Evolutionary conservation across 2,797 vertebrate species (phyloP).

Genomic region (Calcarius lapponicus): DNA sequence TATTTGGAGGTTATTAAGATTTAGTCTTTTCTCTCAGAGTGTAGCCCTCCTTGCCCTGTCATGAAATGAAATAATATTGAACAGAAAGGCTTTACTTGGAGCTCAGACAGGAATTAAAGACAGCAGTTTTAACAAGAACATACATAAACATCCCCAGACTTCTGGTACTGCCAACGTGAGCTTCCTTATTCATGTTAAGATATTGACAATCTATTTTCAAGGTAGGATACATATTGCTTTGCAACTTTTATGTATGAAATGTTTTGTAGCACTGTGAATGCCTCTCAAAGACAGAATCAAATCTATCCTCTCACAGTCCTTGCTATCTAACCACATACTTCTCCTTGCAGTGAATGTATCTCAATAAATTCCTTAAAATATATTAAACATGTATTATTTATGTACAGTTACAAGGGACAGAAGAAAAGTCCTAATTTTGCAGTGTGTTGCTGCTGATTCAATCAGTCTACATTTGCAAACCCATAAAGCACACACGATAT

Average conservation of each 20-base stretch:
- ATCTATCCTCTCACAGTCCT: not conserved
- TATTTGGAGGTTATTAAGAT: not conserved
- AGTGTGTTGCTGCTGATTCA: not conserved
- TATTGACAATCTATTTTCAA: slow-evolving; percentile 3
- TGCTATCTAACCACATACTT: not conserved
- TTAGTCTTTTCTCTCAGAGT: not conserved
- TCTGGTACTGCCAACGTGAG: not conserved
- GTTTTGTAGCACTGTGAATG: not conserved
- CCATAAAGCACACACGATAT: not conserved
- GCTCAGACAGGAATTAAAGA: not conserved
- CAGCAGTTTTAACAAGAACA: slow-evolving; percentile 20
- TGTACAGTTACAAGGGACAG: not conserved
- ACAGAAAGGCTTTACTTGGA: not conserved
- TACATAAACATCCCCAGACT: slow-evolving; percentile 12
- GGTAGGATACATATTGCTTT: not conserved
- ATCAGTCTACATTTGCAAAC: not conserved
- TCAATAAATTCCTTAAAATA: not conserved
- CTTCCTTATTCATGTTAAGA: slow-evolving; percentile 21
- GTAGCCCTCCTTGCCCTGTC: not conserved
- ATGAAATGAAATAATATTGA: not conserved
- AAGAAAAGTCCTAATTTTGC: not conserved
- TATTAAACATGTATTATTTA: not conserved
- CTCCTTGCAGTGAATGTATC: not conserved
- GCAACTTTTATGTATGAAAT: not conserved
- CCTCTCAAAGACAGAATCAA: not conserved